A percentile compares a stretch with the other conserved stretches of the same genome.
phyloP scores from a whole-genome alignment of 2,113 vertebrate species.

The human (Homo sapiens) region GRCh38 chr7:154627501-154628000 shows the following conservation, averaged over 20 bases:
- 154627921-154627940: fast-evolving
- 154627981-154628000: fast-evolving
- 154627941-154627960: neutral
- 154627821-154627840: neutral
- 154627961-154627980: too few species aligned
- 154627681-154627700: fast-evolving
- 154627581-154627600: neutral
- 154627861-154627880: neutral
- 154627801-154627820: neutral
- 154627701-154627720: neutral
- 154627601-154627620: fast-evolving
- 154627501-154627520: neutral
- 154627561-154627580: fast-evolving
- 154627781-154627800: neutral
- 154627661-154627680: neutral
- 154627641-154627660: neutral
- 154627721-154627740: fast-evolving
- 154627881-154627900: fast-evolving
- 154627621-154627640: neutral
- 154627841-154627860: fast-evolving
- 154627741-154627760: neutral
- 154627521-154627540: neutral
- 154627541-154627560: neutral
- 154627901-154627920: neutral
- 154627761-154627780: neutral